Base-by-base conservation (phyloP, 1,140 invertebrate genomes). In the Epicauta chinensis region DNA sequence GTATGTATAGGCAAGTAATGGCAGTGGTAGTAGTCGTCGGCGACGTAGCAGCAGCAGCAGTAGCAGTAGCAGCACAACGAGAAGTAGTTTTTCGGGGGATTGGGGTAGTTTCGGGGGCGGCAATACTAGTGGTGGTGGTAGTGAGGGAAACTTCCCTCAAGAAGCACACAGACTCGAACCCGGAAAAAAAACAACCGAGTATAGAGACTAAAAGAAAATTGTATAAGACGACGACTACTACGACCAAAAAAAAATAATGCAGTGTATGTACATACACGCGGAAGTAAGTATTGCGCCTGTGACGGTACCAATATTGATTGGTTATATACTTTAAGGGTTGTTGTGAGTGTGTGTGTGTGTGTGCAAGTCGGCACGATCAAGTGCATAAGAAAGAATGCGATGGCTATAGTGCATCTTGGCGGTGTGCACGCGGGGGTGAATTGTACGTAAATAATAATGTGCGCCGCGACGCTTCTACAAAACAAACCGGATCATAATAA, bases 271-370 rank as follows among this genome's bases (percentile, higher is more conserved):
- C 67, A 23, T 23, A 23, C 23, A 23, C 23, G 65, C 58, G 65
- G 65, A 65, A 68, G 63, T 61, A 61, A 69, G 68, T 67, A 67
- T 70, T 59, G 68, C 68, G 66, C 53, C 51, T 56, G 59, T 62
- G 55, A 62, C 67, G 64, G 58, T 64, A 61, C 59, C 65, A 60
- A 68, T 70, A 70, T 70, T 68, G 68, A 70, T 70, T 70, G 68
- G 66, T 63, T 69, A 69, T 69, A 66, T 62, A 53, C 58, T 60
- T 34, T 34, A 34, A 55, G 57, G 54, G 52, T 53, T 43, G 29
- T 53, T 23, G 7, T 23, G 7, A 5, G 4, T 23, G 7, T 23
- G 4, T 23, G 7, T 23, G 7, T 23, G 7, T 23, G 23, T 23
- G 23, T 23, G 23, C 7, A 5, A 2, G 23, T n/a, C n/a, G 23